Base-by-base conservation (phyloP, 2,113 vertebrate species). In the Arizona elegans region DNA sequence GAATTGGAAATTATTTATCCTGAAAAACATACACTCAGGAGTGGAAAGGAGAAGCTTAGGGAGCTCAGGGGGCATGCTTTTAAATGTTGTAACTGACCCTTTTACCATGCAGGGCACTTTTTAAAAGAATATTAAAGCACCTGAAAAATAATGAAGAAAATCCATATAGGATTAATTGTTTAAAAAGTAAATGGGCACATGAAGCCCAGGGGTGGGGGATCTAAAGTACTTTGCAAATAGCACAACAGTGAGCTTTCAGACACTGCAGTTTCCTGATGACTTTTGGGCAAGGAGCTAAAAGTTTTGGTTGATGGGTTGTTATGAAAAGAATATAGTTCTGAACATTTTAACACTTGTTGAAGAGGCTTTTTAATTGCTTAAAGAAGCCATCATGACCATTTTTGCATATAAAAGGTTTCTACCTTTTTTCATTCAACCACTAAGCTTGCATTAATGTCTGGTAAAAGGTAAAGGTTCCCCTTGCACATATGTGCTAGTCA, bases 271-370 rank as follows among this genome's bases (percentile, higher is more conserved):
- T 85, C 92, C 29, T 92, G 88, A 23, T 54, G 33, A 43, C 11
- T 52, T 53, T 50, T 50, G 3, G 54, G 43, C 43, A 52, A 19
- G 1, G 9, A 47, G 50, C 53, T 43, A 5, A 92, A 26, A 13
- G 50, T 0, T 86, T 58, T 23, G 0, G 1, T 24, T 0, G 47
- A 23, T 8, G 0, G 6, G 81, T 81, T 58, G 2, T 58, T 4
- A 1, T 2, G 47, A 93, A 93, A 43, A 94, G 55, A 94, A 90
- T 75, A 90, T 86, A 52, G 8, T 81, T 91, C 54, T 94, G 94
- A 95, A 95, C 26, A 95, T 93, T 96, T 95, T 96, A 97, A 94
- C 94, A 87, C 94, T 95, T 21, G 92, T 86, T 89, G 75, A 93
- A 93, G 47, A 56, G 90, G 90, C 88, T 93, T 94, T 93, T 93